Percentiles rank a stretch among this genome's conserved stretches.
Conservation (phyloP, 2,888 invertebrate species). For the Aleiodes testaceus region DNA sequence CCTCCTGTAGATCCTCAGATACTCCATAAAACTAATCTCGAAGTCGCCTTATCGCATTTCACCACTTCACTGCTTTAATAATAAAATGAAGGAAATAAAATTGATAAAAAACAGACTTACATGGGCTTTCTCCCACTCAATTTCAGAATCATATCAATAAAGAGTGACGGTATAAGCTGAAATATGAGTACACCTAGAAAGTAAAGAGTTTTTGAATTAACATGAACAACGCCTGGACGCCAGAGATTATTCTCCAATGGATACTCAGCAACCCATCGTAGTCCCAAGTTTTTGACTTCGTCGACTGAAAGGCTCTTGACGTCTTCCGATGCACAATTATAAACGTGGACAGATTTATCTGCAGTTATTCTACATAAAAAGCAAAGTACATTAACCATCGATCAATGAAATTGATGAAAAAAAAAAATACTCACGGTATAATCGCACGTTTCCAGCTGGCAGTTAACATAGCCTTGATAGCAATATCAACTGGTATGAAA, state of each 20-base stretch:
- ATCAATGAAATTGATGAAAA: neutral
- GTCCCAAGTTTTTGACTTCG: conserved; percentile 77
- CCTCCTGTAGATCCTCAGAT: too few species aligned
- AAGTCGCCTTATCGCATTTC: too few species aligned
- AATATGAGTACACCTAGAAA: conserved; percentile 80
- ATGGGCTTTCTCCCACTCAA: conserved; percentile 81
- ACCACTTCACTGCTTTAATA: neutral
- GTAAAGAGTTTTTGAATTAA: conserved; percentile 77
- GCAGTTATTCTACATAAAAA: conserved; percentile 57
- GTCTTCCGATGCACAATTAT: conserved; percentile 86
- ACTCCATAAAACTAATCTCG: too few species aligned
- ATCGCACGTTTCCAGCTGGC: conserved; percentile 81
- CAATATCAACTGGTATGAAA: conserved; percentile 87
- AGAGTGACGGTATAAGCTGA: conserved; percentile 86
- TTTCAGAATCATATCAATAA: conserved; percentile 81
- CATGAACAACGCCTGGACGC: conserved; percentile 78
- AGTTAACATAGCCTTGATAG: conserved; percentile 82
- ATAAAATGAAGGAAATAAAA: neutral
- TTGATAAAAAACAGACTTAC: conserved; percentile 73
- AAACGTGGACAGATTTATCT: conserved; percentile 76
- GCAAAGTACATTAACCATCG: neutral
- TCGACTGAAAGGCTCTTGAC: conserved; percentile 81
- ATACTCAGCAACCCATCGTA: conserved; percentile 73
- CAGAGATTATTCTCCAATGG: conserved; percentile 84
- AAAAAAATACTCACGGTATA: conserved; percentile 71